A percentile compares a stretch with the other conserved stretches of the same genome.
phyloP scores from a whole-genome alignment of 2,797 vertebrate genomes.

The Brachymystax lenok region DNA sequence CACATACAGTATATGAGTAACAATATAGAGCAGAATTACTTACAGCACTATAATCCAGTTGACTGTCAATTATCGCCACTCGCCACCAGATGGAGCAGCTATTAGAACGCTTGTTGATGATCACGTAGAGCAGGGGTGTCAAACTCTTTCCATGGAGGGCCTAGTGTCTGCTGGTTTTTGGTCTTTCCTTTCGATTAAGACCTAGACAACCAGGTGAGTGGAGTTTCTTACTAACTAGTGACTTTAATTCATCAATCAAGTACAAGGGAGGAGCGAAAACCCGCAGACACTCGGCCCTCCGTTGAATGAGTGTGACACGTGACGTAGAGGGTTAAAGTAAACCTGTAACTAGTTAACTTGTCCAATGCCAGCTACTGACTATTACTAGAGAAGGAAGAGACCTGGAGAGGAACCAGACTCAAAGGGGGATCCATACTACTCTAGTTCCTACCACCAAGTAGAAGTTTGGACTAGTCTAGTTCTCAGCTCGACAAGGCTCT shows the following conservation, averaged over 20 bases:
- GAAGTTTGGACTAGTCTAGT: slow-evolving; percentile 27
- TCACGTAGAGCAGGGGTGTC: slow-evolving; percentile 18
- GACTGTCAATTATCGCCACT: slow-evolving; percentile 77
- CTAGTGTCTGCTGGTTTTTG: no score
- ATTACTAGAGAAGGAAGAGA: no score
- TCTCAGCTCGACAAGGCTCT: slow-evolving; percentile 48
- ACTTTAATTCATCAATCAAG: no score
- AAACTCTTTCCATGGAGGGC: no score
- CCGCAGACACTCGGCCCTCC: no score
- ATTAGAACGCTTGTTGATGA: slow-evolving; percentile 55
- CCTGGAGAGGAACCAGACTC: no score
- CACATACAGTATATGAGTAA: slow-evolving; percentile 72
- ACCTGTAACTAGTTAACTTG: not conserved
- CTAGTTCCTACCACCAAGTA: slow-evolving; percentile 10
- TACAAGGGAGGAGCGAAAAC: no score
- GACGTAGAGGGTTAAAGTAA: not conserved
- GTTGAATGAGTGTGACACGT: no score
- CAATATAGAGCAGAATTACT: slow-evolving; percentile 72
- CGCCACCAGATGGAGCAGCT: slow-evolving; percentile 66
- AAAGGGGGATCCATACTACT: not conserved
- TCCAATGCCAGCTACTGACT: not conserved
- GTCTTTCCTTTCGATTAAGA: no score
- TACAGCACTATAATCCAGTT: slow-evolving; percentile 79
- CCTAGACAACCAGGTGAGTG: no score
- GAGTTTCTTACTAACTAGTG: no score